Evolutionary conservation across 2,888 invertebrate genomes (phyloP), one percentile per base, ranked within the genome.

Genomic region (Thecophora atra): DNA sequence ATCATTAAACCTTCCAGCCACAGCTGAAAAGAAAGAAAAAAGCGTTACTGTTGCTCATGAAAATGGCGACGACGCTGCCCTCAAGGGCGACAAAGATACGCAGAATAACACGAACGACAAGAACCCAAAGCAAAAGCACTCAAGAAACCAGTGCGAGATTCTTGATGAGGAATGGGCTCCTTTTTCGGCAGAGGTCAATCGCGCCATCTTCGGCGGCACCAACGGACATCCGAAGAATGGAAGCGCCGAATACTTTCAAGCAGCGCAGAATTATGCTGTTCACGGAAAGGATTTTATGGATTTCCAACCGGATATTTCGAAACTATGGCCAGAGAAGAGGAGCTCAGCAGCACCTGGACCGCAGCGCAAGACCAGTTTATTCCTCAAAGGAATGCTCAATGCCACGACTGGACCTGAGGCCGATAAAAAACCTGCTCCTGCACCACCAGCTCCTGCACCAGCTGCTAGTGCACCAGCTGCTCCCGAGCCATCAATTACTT

Each of bases 201-300:
- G 77, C 11, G 79, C 82, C 0, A 79, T 85, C n/a, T 81, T 80
- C 54, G 79, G 78, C 21, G 77, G 81, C 24, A 78, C 77, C 0
- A 63, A 72, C 0, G 82, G 79, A 0, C 81, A 83, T 73, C 85
- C 84, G 24, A 63, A 76, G 6, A 75, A 76, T 19, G 81, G 78
- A 15, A 80, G 78, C 28, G 69, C 73, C 0, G 82, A 81, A 21
- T 83, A 83, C 44, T 80, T 78, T 72, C 79, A 82, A 73, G 81
- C 83, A 0, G 85, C 86, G 7, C 84, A 86, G 72, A 80, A 81
- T 5, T 86, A 84, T 72, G 83, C 83, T 0, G 52, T 85, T 0
- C 77, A 74, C 56, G 83, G 83, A 1, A 78, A 80, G 15, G 70
- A 78, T 17, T 81, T 80, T 71, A 72, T 80, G 0, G 82, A 83